phyloP scores from a whole-genome alignment of 2,888 invertebrate genomes.

The Dysmachus trigonus region DNA sequence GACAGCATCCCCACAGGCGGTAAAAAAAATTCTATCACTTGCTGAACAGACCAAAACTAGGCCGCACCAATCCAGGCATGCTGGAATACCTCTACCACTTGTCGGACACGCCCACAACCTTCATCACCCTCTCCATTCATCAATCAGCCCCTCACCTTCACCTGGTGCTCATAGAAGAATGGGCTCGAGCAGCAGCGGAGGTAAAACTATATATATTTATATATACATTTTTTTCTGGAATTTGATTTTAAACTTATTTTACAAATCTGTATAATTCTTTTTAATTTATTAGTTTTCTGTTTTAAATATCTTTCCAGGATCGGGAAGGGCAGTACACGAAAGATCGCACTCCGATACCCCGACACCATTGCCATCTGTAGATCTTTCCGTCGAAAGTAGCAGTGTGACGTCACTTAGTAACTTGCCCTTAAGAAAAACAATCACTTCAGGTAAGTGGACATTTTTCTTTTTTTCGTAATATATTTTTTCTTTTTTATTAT shows the following conservation, averaged over 20 bases:
- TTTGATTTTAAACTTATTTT: background rate
- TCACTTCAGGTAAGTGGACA: constrained; percentile 72
- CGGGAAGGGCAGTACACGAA: constrained; percentile 78
- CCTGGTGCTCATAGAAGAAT: constrained; percentile 69
- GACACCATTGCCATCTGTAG: constrained; percentile 83
- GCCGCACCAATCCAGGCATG: constrained; percentile 84
- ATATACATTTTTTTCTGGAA: too few relatives aligned
- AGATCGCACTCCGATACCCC: constrained; percentile 90
- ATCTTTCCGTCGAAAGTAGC: constrained; percentile 93
- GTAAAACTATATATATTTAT: too few relatives aligned
- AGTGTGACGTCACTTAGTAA: constrained; percentile 93
- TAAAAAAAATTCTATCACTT: constrained; percentile 91
- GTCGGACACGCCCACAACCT: constrained; percentile 60
- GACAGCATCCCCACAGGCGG: constrained; percentile 94
- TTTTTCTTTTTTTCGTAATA: constrained; percentile 57
- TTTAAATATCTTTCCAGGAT: too few relatives aligned
- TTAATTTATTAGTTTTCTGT: background rate
- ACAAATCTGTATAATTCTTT: background rate
- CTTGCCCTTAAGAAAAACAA: constrained; percentile 85
- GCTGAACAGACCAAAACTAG: constrained; percentile 88
- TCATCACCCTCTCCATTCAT: constrained; percentile 53
- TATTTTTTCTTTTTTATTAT: constrained; percentile 24
- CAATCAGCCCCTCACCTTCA: constrained; percentile 64
- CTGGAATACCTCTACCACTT: constrained; percentile 71
- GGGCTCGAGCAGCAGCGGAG: constrained; percentile 67